Conservation (phyloP, 2,888 invertebrate genomes). For the Choreutis nemorana region DNA sequence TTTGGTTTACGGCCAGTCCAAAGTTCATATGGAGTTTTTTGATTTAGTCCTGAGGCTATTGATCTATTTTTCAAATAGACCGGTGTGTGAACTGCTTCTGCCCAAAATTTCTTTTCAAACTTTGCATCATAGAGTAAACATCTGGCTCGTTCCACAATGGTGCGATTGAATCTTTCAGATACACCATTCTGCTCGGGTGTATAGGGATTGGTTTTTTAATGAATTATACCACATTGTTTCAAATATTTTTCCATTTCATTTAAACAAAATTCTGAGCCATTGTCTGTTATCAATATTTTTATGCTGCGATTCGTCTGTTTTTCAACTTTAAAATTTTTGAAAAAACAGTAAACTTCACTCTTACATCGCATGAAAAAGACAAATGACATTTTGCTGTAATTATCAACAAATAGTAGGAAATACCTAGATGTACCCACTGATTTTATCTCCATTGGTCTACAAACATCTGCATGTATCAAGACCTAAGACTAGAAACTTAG, state of each 20-base stretch:
- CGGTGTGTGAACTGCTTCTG: conserved; percentile 12
- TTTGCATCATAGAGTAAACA: conserved; percentile 12
- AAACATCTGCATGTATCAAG: conserved; percentile 4
- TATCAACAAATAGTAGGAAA: conserved; percentile 16
- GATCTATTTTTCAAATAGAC: conserved; percentile 12
- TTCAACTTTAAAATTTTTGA: conserved; percentile 3
- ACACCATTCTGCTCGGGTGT: conserved; percentile 15
- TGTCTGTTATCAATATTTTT: conserved; percentile 3
- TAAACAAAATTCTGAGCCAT: conserved; percentile 3
- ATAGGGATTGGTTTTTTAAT: conserved; percentile 8
- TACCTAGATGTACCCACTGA: conserved; percentile 14
- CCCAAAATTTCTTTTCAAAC: conserved; percentile 12
- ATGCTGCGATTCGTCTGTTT: conserved; percentile 1
- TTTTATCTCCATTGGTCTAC: conserved; percentile 4
- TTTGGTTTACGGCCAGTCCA: conserved; percentile 13
- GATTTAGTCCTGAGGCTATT: conserved; percentile 7
- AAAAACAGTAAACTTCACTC: conserved; percentile 1
- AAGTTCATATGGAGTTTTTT: conserved; percentile 13
- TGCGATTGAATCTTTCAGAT: conserved; percentile 13
- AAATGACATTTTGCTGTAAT: conserved; percentile 5
- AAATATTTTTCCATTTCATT: conserved; percentile 6
- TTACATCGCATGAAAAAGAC: neutral
- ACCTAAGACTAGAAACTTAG: neutral
- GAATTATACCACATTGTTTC: conserved; percentile 6
- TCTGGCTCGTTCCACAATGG: conserved; percentile 12